Evolutionary conservation across 2,797 vertebrate genomes (phyloP).

Genomic region (Hephaestus fuliginosus): DNA sequence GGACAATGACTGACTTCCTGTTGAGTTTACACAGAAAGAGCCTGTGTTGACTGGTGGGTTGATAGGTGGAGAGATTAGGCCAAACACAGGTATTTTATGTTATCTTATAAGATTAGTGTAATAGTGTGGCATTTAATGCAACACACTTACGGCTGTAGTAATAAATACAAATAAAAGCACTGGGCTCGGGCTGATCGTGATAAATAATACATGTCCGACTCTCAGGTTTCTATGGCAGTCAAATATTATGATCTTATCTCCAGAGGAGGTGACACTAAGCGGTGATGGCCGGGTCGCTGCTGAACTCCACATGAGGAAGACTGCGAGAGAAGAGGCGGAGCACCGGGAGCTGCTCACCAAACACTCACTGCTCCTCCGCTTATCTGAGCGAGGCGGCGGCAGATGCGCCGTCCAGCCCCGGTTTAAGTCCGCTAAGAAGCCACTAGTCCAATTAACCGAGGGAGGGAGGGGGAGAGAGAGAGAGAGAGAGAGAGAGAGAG

Average conservation of each 20-base stretch:
- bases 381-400: constrained; percentile 34
- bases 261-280: not conserved
- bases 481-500: no score
- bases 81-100: not conserved
- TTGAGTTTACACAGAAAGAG: constrained; percentile 16
- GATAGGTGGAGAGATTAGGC: not conserved
- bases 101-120: not conserved
- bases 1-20: constrained; percentile 57
- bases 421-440: constrained; percentile 76
- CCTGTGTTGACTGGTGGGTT: constrained; percentile 20
- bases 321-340: constrained; percentile 75
- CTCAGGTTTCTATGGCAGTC: not conserved
- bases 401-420: constrained; percentile 56
- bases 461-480: constrained; percentile 29
- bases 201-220: not conserved
- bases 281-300: not conserved
- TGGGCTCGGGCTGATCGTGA: no score
- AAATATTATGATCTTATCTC: not conserved
- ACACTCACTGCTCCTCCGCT: constrained; percentile 23
- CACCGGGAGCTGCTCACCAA: constrained; percentile 46
- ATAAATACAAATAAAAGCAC: not conserved
- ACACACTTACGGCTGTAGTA: no score
- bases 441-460: constrained; percentile 77
- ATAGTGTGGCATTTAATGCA: not conserved
- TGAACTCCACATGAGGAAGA: constrained; percentile 36